Base-by-base conservation (phyloP, 2,888 invertebrate species). In the Pachliopta kotzebuea region DNA sequence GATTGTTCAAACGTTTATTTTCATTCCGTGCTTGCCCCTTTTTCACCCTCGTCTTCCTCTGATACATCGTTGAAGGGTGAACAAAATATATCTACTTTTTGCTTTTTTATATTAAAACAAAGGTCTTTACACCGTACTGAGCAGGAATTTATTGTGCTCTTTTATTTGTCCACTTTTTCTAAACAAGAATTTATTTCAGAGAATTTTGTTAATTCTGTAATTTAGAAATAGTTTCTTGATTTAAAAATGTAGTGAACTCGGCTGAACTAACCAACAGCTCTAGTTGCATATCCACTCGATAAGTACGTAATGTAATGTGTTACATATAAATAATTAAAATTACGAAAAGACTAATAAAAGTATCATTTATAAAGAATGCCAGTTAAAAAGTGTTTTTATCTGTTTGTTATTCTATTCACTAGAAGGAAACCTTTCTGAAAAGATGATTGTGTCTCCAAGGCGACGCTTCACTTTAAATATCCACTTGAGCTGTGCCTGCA, bases 41-140 rank as follows among this genome's bases (percentile, higher is more conserved):
- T 84, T 83, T 76, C 81, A 87, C 88, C 88, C 88, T 84, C 82
- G 87, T 88, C 88, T 86, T 76, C 77, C 67, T 81, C 80, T 88
- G 87, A 88, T 87, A 85, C 85, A 87, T 86, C 77, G 86, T 81
- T 84, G 81, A 83, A 83, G 81, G 80, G 78, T 78, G 85, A 85
- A 86, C 86, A 82, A 86, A 86, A 86, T 86, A 86, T 80, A 83
- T 80, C 79, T 76, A 77, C 81, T 78, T 80, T 82, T 75, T 79
- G 74, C 74, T 78, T 81, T 83, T 45, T 84, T 84, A 82, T 79
- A 81, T 82, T 83, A 79, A 81, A 83, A 82, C 76, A 79, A 78
- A 76, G 73, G 74, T 67, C 70, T 69, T 69, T 67, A 67, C 68
- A 67, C 62, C 59, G 29, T 23, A 26, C 55, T 66, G 23, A 23